A percentile compares a stretch with the other conserved stretches of the same genome.
These are phyloP conservation scores for Mus musculus DNA, from an alignment of 2,113 vertebrate species.

Conservation along the genomic window DNA sequence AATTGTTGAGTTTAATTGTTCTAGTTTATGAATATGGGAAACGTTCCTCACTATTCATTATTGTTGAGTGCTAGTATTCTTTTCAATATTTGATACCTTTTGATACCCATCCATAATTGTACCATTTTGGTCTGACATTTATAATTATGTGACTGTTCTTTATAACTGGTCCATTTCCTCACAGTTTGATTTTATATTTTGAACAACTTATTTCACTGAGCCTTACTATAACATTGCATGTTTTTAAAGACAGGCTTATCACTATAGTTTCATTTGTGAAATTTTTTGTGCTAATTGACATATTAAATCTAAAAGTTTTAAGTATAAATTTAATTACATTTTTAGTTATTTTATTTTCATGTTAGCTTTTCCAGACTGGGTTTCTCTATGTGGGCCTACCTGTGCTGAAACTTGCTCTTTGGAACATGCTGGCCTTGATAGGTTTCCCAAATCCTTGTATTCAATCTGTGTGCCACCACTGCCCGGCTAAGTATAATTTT, in stretches of 20 bases:
- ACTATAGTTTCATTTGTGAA: not conserved
- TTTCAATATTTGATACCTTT: conserved; percentile 12
- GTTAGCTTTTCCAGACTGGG: not conserved
- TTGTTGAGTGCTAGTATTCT: not conserved
- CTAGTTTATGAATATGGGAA: not conserved
- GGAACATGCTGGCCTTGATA: too few relatives aligned
- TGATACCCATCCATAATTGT: not conserved
- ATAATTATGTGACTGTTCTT: not conserved
- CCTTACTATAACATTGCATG: not conserved
- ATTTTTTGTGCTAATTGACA: not conserved
- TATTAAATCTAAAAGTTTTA: not conserved
- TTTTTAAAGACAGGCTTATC: not conserved
- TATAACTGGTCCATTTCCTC: not conserved
- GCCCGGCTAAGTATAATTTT: not conserved
- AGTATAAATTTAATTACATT: not conserved
- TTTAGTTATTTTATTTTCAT: not conserved
- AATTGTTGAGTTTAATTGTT: not conserved
- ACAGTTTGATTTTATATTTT: not conserved
- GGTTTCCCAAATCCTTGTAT: not conserved
- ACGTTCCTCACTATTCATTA: not conserved
- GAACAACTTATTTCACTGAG: not conserved
- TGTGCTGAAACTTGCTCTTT: not conserved
- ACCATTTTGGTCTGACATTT: not conserved
- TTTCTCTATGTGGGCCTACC: not conserved
- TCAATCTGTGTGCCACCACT: not conserved